Evolutionary conservation across 2,888 invertebrate species (phyloP).

Genomic region (Rotaria magnacalcarata): DNA sequence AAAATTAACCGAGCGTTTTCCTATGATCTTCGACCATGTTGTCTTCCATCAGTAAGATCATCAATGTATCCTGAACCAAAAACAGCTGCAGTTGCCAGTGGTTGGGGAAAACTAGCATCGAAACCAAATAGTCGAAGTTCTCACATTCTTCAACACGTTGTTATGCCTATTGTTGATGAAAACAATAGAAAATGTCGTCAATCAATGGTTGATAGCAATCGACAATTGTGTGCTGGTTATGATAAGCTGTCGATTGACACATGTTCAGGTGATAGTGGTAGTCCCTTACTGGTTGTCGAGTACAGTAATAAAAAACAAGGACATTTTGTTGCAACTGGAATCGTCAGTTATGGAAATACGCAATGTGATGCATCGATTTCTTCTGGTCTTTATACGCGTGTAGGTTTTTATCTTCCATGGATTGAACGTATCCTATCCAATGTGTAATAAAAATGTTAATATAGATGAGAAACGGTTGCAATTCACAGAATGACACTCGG

Average conservation of each 20-base stretch:
- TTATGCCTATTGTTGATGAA: not conserved
- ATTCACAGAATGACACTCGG: no score
- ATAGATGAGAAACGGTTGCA: no score
- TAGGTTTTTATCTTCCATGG: not conserved
- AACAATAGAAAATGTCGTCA: not conserved
- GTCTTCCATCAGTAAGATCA: not conserved
- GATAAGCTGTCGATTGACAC: not conserved
- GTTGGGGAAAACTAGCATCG: not conserved
- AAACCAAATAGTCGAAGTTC: constrained; percentile 4
- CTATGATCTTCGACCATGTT: not conserved
- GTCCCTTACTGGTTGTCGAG: not conserved
- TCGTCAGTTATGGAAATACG: constrained; percentile 28
- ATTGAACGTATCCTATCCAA: not conserved
- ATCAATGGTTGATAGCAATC: not conserved
- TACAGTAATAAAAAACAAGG: constrained; percentile 1
- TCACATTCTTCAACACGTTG: constrained; percentile 7
- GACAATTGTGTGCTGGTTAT: constrained; percentile 20
- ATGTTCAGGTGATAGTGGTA: constrained; percentile 28
- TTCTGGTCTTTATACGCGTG: not conserved
- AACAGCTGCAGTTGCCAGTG: not conserved
- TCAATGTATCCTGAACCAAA: not conserved
- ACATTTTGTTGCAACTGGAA: not conserved
- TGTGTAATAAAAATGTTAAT: not conserved
- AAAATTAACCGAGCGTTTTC: not conserved
- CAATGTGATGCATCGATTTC: constrained; percentile 23